Conservation (phyloP, 2,888 invertebrate species). For the Encarsia formosa region DNA sequence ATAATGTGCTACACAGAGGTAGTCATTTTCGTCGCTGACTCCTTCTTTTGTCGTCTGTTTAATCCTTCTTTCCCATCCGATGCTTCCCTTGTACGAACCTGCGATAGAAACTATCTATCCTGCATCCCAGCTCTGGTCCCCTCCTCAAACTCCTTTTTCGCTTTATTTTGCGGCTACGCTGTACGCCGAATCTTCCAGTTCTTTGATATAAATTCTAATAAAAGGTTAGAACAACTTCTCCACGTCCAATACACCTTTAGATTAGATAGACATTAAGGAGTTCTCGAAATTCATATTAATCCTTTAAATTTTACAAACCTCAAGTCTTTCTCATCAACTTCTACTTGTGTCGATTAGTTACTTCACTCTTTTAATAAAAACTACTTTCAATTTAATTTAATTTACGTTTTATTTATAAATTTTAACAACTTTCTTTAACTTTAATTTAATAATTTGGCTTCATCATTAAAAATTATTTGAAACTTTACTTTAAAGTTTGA, state of each 20-base stretch:
- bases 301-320: too few species aligned
- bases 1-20: conserved; percentile 6
- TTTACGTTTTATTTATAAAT: too few species aligned
- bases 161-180: conserved; percentile 14
- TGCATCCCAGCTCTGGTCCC: not conserved
- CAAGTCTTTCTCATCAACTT: too few species aligned
- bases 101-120: not conserved
- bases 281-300: too few species aligned
- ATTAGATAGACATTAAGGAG: not conserved
- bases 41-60: not conserved
- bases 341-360: too few species aligned
- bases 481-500: too few species aligned
- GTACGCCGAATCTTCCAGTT: conserved; percentile 12
- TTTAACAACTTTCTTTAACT: too few species aligned
- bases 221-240: conserved; percentile 3
- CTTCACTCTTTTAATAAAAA: too few species aligned
- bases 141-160: conserved; percentile 4
- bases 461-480: too few species aligned
- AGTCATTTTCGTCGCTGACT: conserved; percentile 21
- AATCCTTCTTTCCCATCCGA: not conserved
- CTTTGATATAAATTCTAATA: conserved; percentile 11
- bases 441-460: too few species aligned
- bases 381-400: too few species aligned
- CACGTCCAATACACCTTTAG: not conserved
- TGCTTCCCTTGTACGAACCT: not conserved